A percentile compares a stretch with the other conserved stretches of the same genome.
Evolutionary conservation across 1,140 invertebrate genomes (phyloP).

Genomic region (Proctacanthus coquilletti): DNA sequence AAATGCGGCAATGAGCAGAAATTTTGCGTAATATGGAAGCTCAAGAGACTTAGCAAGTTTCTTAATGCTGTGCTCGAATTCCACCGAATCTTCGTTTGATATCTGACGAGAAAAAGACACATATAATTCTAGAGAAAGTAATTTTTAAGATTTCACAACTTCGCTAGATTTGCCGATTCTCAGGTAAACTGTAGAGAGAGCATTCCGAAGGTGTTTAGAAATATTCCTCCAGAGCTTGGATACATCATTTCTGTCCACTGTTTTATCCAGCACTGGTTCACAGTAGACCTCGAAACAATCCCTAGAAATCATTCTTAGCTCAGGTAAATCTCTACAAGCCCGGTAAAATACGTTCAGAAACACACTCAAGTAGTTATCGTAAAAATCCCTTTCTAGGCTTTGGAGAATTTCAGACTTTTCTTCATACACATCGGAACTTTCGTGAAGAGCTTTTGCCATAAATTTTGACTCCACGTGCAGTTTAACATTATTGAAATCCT

Average conservation of each 20-base stretch:
- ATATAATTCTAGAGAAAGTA: conserved; percentile 1
- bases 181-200: conserved; percentile 62
- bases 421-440: no score
- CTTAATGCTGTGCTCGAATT: conserved; percentile 16
- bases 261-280: conserved; percentile 49
- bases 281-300: conserved; percentile 58
- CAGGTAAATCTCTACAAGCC: conserved; percentile 63
- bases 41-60: conserved; percentile 48
- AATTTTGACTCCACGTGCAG: conserved; percentile 12
- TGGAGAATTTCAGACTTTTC: conserved; percentile 8
- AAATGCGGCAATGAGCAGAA: conserved; percentile 73
- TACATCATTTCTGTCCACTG: conserved; percentile 41
- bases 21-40: conserved; percentile 78
- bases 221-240: conserved; percentile 62
- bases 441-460: no score
- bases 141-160: conserved; percentile 7
- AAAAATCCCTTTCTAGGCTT: conserved; percentile 43
- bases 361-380: conserved; percentile 59
- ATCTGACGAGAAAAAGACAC: no score
- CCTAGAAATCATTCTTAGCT: conserved; percentile 54
- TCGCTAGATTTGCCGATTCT: conserved; percentile 35
- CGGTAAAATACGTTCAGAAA: conserved; percentile 67
- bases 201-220: conserved; percentile 51
- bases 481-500: conserved; percentile 23
- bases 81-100: neutral